Percentiles rank a stretch among this genome's conserved stretches.
Evolutionary conservation across 2,113 vertebrate genomes (phyloP).

Genomic region (Camelus dromedarius): DNA sequence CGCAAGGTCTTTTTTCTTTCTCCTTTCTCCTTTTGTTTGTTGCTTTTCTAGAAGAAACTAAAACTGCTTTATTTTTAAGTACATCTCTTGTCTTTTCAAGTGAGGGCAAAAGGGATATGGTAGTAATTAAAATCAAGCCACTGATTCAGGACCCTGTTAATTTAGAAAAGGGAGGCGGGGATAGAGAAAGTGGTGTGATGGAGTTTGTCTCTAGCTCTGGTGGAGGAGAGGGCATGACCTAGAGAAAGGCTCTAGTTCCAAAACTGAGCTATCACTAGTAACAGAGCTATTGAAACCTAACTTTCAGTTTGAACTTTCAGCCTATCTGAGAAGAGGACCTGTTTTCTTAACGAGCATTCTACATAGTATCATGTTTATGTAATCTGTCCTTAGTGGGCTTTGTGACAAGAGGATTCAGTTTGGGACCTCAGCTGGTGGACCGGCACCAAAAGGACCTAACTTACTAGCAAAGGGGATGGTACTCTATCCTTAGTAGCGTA

Average conservation of each 20-base stretch:
- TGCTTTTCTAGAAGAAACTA: constrained; percentile 7
- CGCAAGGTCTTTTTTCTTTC: background rate
- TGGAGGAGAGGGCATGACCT: constrained; percentile 82
- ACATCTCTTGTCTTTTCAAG: background rate
- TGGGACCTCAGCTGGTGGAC: constrained; percentile 69
- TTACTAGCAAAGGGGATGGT: constrained; percentile 73
- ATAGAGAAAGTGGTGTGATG: constrained; percentile 53
- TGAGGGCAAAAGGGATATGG: constrained; percentile 67
- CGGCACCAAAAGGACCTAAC: constrained; percentile 68
- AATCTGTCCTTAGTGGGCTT: constrained; percentile 84
- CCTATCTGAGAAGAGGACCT: constrained; percentile 79
- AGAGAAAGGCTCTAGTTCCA: constrained; percentile 76
- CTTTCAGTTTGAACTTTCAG: constrained; percentile 84
- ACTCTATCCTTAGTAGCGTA: background rate
- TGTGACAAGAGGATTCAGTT: constrained; percentile 62
- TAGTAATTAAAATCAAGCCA: constrained; percentile 83
- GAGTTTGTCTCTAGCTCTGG: constrained; percentile 50
- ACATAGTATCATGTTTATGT: constrained; percentile 82
- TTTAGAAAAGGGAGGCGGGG: constrained; percentile 68
- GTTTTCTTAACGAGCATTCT: constrained; percentile 83
- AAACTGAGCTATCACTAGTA: constrained; percentile 84
- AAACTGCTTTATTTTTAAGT: constrained; percentile 13
- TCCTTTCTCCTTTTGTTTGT: background rate
- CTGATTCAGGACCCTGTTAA: constrained; percentile 65
- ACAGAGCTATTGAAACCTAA: constrained; percentile 77